phyloP scores from a whole-genome alignment of 2,113 vertebrate genomes.

The Xiphophorus hellerii region DNA sequence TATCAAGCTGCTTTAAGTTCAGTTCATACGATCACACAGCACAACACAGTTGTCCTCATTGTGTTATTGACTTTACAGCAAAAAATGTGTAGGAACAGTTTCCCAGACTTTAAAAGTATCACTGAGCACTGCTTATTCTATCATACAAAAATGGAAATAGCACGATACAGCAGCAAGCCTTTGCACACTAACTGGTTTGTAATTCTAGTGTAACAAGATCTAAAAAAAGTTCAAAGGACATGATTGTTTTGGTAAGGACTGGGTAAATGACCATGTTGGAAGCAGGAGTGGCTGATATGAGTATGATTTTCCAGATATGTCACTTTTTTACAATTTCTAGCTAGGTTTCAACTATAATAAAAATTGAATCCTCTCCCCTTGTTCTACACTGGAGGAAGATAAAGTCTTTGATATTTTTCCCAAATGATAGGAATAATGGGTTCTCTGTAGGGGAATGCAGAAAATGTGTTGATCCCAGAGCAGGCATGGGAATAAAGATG shows the following conservation, averaged over 20 bases:
- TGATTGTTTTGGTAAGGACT: background rate
- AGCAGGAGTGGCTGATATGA: background rate
- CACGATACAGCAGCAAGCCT: no score
- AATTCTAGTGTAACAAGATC: background rate
- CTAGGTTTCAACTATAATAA: no score
- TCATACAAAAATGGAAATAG: no score
- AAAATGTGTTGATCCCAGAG: conserved; percentile 33
- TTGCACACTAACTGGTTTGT: background rate
- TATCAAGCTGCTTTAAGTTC: no score
- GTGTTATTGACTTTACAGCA: no score
- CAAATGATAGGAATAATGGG: background rate
- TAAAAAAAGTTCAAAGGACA: background rate
- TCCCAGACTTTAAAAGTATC: no score
- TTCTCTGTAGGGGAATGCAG: background rate
- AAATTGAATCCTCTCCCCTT: background rate
- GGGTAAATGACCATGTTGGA: background rate
- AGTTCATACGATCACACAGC: no score
- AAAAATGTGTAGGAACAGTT: no score
- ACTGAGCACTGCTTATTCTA: no score
- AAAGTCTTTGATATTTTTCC: conserved; percentile 1
- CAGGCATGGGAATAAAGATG: conserved; percentile 19
- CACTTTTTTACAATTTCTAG: background rate
- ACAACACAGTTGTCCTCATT: no score
- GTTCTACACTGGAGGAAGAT: background rate
- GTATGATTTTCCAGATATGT: background rate